A percentile compares a stretch with the other conserved stretches of the same genome.
Conservation (phyloP, 1,140 invertebrate genomes). For the Penaeus chinensis region DNA sequence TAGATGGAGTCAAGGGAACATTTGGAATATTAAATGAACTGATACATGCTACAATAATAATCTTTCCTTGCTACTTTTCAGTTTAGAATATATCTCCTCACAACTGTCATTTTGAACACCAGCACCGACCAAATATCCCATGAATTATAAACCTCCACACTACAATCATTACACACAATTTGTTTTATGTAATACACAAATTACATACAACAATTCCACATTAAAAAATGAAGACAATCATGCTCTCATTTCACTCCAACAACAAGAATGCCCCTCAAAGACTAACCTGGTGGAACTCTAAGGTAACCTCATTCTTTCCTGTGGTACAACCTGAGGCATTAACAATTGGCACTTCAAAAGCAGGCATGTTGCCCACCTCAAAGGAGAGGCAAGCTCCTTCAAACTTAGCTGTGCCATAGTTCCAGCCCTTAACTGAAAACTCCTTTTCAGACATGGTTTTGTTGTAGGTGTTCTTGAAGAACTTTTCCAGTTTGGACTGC, state of each 20-base stretch:
- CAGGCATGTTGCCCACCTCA: slow-evolving; percentile 87
- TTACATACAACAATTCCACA: too few species aligned
- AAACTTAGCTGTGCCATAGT: slow-evolving; percentile 97
- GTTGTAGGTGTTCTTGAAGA: slow-evolving; percentile 85
- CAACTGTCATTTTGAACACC: too few species aligned
- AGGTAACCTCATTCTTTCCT: slow-evolving; percentile 98
- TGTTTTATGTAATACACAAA: background rate
- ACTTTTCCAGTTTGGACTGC: slow-evolving; percentile 75
- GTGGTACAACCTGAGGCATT: slow-evolving; percentile 96
- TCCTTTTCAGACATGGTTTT: slow-evolving; percentile 92
- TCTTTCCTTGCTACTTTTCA: background rate
- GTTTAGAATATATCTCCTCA: too few species aligned
- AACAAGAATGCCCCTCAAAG: too few species aligned
- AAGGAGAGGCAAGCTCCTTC: slow-evolving; percentile 92
- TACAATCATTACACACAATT: too few species aligned
- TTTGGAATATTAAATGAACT: slow-evolving; percentile 27
- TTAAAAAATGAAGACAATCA: too few species aligned
- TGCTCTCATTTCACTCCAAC: too few species aligned
- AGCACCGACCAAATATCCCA: too few species aligned
- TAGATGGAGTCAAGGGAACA: slow-evolving; percentile 67
- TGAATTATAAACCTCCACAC: too few species aligned
- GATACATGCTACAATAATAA: background rate
- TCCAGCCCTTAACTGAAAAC: slow-evolving; percentile 96
- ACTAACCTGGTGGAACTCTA: slow-evolving; percentile 94
- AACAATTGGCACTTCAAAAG: slow-evolving; percentile 96